Evolutionary conservation across 2,113 vertebrate genomes (phyloP), one percentile per base, ranked within the genome.

Genomic region (Dissostichus mawsoni): DNA sequence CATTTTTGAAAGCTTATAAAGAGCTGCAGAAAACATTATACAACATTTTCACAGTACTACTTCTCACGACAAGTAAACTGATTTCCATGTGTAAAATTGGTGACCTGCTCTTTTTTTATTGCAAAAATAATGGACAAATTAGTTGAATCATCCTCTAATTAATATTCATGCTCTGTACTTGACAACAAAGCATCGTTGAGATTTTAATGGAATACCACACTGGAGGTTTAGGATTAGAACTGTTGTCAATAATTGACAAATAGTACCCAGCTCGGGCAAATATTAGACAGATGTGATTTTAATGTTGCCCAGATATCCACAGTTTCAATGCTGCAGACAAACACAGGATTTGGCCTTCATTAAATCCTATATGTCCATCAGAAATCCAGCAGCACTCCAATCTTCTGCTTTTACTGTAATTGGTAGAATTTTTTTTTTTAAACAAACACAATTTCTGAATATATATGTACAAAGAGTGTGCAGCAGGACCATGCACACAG

Each of bases 231-330:
- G 45, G 45, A 11, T 53, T 2, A 11, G 13, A n/a, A 16, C 55
- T n/a, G 56, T 18, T 44, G 36, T 58, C 65, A 65, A 68, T 20
- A 57, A 51, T 11, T 4, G 29, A 76, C 53, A 72, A 67, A 52
- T 20, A 14, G 68, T 25, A 36, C 62, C 59, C 25, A 53, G 56
- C 70, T 75, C 2, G 13, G 70, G 61, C 16, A 72, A 82, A 87
- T 76, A 85, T 50, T 2, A 68, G 73, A 76, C 88, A 87, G 84
- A 88, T 84, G 80, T 84, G 69, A 61, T 68, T 76, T 71, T 79
- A 67, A 81, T 76, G 64, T 20, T 81, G 81, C 82, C 74, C 74
- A 81, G 50, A 80, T 58, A 75, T 50, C 69, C 56, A 77, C 41
- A 73, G 70, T 59, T 84, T 80, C 41, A 67, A 10, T 69, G 74